Evolutionary conservation across 2,797 vertebrate genomes (phyloP), one percentile per base, ranked within the genome.

Genomic region (Macropodus opercularis): DNA sequence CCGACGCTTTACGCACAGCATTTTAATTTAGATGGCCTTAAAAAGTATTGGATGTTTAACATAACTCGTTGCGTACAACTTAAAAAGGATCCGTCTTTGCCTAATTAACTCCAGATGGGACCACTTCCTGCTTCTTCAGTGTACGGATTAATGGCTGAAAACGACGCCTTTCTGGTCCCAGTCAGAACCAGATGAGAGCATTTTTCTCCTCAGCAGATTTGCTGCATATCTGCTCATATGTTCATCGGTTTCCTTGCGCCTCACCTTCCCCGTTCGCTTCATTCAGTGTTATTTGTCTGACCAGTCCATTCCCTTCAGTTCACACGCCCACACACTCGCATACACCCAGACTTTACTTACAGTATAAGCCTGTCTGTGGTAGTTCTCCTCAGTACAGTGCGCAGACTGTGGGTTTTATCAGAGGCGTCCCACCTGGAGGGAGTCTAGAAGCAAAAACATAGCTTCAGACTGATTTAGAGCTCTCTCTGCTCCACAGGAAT

Each of bases 381-480:
- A 85, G 87, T 86, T 86, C 84, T 85, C 39, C 81, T 61, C 18
- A 6, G 79, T 69, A 87, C 86, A 84, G 77, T 80, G 13, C 63
- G 67, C 71, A 75, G 86, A 54, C 82, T 89, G 87, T 86, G 86
- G 86, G 75, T 84, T 89, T 81, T 83, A 86, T 87, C 86, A 86
- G 77, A 86, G 86, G 81, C 82, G 75, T 85, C 83, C 82, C 81
- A 86, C 84, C 86, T 86, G 82, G 82, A 78, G 77, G 77, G 72
- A 75, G 81, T 81, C 77, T 81, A 71, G 77, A 80, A 84, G 79
- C 52, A 53, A 85, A 84, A 85, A 77, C 80, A 77, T 69, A 69
- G 81, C 83, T 85, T 83, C 84, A 84, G 75, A 88, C 81, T 83
- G 80, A 89, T 88, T 85, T 88, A 89, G 81, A 85, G 81, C 74